These are phyloP conservation scores for Xestia sexstrigata DNA, from an alignment of 2,888 invertebrate species.

Conservation along the genomic window DNA sequence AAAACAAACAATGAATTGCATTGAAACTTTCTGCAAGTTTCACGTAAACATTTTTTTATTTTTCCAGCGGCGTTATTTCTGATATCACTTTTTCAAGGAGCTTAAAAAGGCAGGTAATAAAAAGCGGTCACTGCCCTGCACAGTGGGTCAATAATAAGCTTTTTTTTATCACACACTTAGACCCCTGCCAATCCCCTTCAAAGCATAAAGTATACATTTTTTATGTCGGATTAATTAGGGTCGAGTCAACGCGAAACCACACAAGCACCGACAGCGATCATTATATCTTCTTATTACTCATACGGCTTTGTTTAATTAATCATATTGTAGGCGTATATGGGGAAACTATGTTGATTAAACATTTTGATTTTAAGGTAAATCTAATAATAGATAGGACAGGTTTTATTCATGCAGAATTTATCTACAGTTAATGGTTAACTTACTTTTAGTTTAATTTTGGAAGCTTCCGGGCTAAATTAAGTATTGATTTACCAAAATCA, in stretches of 20 bases:
- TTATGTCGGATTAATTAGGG: slow-evolving; percentile 42
- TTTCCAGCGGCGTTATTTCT: background rate
- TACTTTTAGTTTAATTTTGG: background rate
- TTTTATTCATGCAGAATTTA: background rate
- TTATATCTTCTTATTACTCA: slow-evolving; percentile 16
- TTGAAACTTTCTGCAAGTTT: background rate
- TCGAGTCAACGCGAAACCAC: slow-evolving; percentile 35
- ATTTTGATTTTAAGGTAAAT: slow-evolving; percentile 15
- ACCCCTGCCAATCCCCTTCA: background rate
- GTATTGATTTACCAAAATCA: background rate
- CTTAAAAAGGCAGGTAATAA: background rate
- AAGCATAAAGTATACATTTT: slow-evolving; percentile 25
- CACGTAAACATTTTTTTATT: background rate
- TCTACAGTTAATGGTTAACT: background rate
- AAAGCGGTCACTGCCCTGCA: background rate
- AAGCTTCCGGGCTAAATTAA: too few relatives aligned
- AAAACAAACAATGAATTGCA: too few relatives aligned
- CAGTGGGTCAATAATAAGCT: background rate
- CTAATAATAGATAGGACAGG: background rate
- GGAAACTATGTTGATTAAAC: slow-evolving; percentile 16
- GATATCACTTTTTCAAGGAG: background rate
- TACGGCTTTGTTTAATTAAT: slow-evolving; percentile 51
- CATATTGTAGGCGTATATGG: background rate
- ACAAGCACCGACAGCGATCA: slow-evolving; percentile 13
- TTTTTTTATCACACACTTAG: slow-evolving; percentile 3